phyloP scores from a whole-genome alignment of 1,140 invertebrate species.

The Harpegnathos saltator region DNA sequence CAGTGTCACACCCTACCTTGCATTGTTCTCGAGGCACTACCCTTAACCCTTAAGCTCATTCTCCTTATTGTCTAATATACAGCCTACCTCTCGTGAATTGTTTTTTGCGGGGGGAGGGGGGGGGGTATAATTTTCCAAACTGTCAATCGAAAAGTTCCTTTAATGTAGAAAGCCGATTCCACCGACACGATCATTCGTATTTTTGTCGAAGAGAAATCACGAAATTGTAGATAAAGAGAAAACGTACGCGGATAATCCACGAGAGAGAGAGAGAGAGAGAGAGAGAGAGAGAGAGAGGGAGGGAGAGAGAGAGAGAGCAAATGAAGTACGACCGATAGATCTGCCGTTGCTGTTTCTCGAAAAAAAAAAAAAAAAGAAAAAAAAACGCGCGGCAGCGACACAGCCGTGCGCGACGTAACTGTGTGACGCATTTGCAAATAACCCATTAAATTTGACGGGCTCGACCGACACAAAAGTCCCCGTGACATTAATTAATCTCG shows the following conservation, averaged over 20 bases:
- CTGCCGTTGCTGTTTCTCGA: neutral
- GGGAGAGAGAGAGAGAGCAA: too few species aligned
- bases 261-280: too few species aligned
- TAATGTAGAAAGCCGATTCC: neutral
- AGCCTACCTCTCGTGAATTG: neutral
- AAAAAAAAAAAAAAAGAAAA: too few species aligned
- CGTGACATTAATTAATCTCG: slow-evolving; percentile 24
- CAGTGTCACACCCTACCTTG: neutral
- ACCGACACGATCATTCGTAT: neutral
- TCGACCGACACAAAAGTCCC: slow-evolving; percentile 3
- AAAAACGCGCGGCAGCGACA: too few species aligned
- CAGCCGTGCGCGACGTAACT: neutral
- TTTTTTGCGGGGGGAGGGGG: too few species aligned
- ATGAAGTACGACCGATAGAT: neutral
- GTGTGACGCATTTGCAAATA: slow-evolving; percentile 15
- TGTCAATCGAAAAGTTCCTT: neutral
- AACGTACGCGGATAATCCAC: too few species aligned
- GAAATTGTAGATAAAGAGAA: too few species aligned
- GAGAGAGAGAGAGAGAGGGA: too few species aligned
- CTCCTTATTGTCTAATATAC: too few species aligned
- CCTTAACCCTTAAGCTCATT: too few species aligned
- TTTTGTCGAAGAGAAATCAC: neutral
- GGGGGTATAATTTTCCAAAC: neutral
- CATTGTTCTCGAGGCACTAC: neutral
- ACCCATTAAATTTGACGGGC: slow-evolving; percentile 7